Percentiles rank a stretch among this genome's conserved stretches.
Conservation (phyloP, 2,888 invertebrate genomes). For the Xestia sexstrigata region DNA sequence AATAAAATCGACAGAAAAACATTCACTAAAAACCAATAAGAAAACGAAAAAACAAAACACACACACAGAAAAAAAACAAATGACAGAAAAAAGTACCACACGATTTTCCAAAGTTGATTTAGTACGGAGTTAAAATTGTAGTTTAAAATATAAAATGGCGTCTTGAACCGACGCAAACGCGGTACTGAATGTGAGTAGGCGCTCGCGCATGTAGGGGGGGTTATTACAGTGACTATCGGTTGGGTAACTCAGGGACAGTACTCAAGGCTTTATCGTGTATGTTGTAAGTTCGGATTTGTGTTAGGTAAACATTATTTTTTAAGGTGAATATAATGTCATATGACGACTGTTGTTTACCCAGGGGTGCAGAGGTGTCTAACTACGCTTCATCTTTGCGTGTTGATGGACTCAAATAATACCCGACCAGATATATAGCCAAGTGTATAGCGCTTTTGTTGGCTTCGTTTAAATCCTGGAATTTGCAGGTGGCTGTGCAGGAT, state of each 20-base stretch:
- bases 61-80: slow-evolving; percentile 10
- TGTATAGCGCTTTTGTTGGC: neutral
- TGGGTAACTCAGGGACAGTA: slow-evolving; percentile 59
- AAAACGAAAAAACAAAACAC: slow-evolving; percentile 18
- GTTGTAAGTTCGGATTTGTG: slow-evolving; percentile 31
- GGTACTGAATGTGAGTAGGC: slow-evolving; percentile 45
- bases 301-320: slow-evolving; percentile 19
- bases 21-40: slow-evolving; percentile 37
- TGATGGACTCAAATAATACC: neutral
- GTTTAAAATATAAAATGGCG: slow-evolving; percentile 30
- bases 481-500: neutral
- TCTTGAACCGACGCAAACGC: slow-evolving; percentile 54
- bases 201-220: slow-evolving; percentile 37
- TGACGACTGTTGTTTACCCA: neutral
- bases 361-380: neutral
- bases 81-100: slow-evolving; percentile 31
- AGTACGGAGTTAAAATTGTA: neutral
- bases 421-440: neutral
- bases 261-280: slow-evolving; percentile 56
- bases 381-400: neutral
- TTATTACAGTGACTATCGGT: slow-evolving; percentile 47
- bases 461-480: neutral
- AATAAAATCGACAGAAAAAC: slow-evolving; percentile 1
- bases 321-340: neutral
- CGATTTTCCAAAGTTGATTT: slow-evolving; percentile 13